Evolutionary conservation across 1,140 invertebrate species (phyloP).

Genomic region (Drosophila athabasca): DNA sequence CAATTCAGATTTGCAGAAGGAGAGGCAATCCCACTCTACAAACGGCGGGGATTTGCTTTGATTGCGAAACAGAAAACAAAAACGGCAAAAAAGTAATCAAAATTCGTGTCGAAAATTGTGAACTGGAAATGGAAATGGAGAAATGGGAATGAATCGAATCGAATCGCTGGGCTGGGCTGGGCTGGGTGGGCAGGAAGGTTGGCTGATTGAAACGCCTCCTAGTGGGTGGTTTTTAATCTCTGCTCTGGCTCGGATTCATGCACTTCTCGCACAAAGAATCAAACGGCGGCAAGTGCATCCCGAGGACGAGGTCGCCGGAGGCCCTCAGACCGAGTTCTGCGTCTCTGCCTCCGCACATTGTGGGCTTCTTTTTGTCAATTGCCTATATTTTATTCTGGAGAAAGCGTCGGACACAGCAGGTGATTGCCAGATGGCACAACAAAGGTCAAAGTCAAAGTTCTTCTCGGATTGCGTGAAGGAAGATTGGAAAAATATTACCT

Average conservation of each 20-base stretch:
- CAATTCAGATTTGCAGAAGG: conserved; percentile 8
- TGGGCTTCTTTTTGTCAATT: conserved; percentile 2
- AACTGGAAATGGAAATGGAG: conserved; percentile 9
- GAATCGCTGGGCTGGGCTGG: too few species aligned
- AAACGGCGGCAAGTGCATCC: conserved; percentile 7
- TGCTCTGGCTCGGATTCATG: conserved; percentile 23
- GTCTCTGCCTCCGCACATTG: background rate
- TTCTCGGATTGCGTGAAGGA: too few species aligned
- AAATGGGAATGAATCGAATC: conserved; percentile 4
- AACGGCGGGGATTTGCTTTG: conserved; percentile 37
- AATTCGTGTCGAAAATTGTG: conserved; percentile 46
- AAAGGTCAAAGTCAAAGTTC: conserved; percentile 19
- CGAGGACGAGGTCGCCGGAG: too few species aligned
- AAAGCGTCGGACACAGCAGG: background rate
- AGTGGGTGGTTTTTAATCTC: conserved; percentile 58
- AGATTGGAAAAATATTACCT: too few species aligned
- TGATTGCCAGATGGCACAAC: conserved; percentile 25
- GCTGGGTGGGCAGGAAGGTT: conserved; percentile 28
- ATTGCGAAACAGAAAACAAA: conserved; percentile 34
- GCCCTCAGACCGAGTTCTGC: too few species aligned
- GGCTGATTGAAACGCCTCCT: conserved; percentile 50
- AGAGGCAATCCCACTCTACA: conserved; percentile 13
- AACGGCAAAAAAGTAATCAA: conserved; percentile 54
- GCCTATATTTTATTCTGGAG: conserved; percentile 4
- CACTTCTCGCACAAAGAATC: conserved; percentile 37